These are phyloP conservation scores for Chrysocyon brachyurus DNA, from an alignment of 2,797 vertebrate genomes.

Conservation along the genomic window DNA sequence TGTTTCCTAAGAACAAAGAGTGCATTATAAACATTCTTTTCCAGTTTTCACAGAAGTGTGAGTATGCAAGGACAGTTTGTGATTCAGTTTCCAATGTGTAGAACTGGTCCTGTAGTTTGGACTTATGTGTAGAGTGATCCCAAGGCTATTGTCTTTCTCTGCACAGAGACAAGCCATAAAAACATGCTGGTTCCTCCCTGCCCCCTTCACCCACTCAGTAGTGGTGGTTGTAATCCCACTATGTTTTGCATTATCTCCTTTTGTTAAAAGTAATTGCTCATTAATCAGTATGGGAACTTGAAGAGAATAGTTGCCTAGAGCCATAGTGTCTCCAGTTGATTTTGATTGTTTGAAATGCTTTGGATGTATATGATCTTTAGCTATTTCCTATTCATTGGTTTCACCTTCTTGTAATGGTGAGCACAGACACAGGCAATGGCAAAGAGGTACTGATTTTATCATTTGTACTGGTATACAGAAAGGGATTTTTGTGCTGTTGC, in stretches of 20 bases:
- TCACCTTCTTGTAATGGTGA: neutral
- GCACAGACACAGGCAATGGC: neutral
- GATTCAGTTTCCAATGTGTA: neutral
- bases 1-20: conserved; percentile 15
- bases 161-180: neutral
- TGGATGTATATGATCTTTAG: neutral
- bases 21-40: neutral
- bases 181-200: neutral
- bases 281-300: neutral
- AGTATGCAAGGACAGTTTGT: neutral
- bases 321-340: neutral
- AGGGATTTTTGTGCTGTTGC: neutral
- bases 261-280: conserved; percentile 65
- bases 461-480: neutral
- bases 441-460: neutral
- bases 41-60: neutral
- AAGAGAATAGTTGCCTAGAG: neutral
- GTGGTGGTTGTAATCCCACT: neutral
- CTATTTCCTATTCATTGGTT: conserved; percentile 24
- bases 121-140: neutral
- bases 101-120: neutral
- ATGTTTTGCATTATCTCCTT: conserved; percentile 4
- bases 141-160: conserved; percentile 13
- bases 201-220: neutral
- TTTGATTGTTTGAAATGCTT: neutral